These are phyloP conservation scores for Antedon mediterranea DNA, from an alignment of 53 echinoderm and acorn worm genomes.

Conservation along the genomic window DNA sequence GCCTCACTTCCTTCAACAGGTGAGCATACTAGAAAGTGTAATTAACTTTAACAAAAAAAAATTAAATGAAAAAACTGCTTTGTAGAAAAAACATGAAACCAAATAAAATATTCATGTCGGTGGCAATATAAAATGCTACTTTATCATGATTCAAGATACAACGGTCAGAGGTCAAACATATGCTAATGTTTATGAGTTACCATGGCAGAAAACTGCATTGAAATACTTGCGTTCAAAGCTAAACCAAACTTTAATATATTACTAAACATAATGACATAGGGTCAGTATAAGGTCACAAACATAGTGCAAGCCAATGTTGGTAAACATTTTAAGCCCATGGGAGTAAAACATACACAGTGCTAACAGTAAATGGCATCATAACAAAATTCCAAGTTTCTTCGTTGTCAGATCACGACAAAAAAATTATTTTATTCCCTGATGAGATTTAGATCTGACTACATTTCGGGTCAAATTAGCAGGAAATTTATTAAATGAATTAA, in stretches of 20 bases:
- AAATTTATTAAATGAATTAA: not conserved
- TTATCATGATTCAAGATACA: too few species aligned
- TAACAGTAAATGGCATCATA: too few species aligned
- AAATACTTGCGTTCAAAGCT: not conserved
- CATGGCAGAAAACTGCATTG: not conserved
- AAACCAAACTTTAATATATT: too few species aligned
- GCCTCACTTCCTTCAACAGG: too few species aligned
- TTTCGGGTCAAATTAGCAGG: not conserved
- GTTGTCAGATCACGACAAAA: not conserved
- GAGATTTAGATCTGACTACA: not conserved
- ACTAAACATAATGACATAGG: not conserved
- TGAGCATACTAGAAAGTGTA: too few species aligned
- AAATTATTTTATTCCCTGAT: not conserved
- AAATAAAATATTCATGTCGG: too few species aligned
- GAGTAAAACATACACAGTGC: not conserved
- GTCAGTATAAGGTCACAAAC: not conserved
- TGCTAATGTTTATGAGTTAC: not conserved
- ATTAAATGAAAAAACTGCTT: too few species aligned
- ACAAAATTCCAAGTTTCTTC: not conserved
- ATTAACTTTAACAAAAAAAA: too few species aligned
- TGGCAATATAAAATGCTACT: too few species aligned
- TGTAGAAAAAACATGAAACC: too few species aligned
- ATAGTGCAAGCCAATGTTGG: not conserved
- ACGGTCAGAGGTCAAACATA: not conserved
- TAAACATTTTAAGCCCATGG: not conserved